Base-by-base conservation (phyloP, 1,140 invertebrate genomes). In the Metopolophium dirhodum region DNA sequence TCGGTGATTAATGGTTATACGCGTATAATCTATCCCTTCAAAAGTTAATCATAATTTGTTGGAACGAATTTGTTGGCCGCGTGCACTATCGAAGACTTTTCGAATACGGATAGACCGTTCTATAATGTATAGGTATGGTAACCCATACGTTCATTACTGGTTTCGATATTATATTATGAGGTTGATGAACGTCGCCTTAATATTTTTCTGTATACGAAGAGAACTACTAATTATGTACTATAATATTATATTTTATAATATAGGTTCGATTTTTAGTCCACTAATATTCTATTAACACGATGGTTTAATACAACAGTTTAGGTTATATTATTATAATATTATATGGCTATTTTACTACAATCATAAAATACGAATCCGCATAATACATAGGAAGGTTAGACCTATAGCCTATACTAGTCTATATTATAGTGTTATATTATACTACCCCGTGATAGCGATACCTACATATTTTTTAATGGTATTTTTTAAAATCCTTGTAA, bases 11-110 rank as follows among this genome's bases (percentile, higher is more conserved):
- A 77, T 77, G 61, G 61, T 77, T 77, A 77, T n/a, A 77, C 30
- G 61, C 61, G 11, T 77, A 77, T 68, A 77, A 77, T 77, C 11
- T 77, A 77, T 77, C 61, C 61, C 61, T 77, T 77, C 61, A 77
- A 77, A 77, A 77, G 61, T 77, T 77, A 77, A 77, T 77, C 61
- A 77, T 77, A 77, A 77, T 77, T 68, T 68, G 30, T 68, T 68
- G 61, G 61, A 68, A 68, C 61, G 61, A 68, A 68, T 68, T 77
- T n/a, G 61, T 77, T 77, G 61, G 61, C 61, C 61, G n/a, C 14
- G 14, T 77, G 14, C n/a, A 77, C n/a, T 77, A 77, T 35, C n/a
- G n/a, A 77, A 77, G 61, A 77, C n/a, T n/a, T 77, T 77, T 77
- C 14, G 61, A 22, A 54, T 77, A 77, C 30, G 61, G 11, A 77